Evolutionary conservation across 2,113 vertebrate genomes (phyloP).

Genomic region (Sphyrna mokarran): DNA sequence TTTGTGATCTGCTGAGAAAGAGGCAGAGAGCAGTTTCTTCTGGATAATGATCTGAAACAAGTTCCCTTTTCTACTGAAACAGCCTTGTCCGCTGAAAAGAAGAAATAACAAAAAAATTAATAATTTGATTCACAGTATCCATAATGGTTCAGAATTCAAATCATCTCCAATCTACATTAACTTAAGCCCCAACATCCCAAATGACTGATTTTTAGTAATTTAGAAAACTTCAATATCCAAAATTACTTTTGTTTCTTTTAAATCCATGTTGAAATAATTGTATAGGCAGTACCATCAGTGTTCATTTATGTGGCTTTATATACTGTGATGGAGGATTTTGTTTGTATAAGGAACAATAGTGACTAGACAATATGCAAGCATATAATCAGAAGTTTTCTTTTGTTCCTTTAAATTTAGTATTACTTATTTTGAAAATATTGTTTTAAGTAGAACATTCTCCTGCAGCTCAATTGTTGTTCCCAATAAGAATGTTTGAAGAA

Average conservation of each 20-base stretch:
- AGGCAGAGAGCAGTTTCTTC: constrained; percentile 49
- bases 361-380: neutral
- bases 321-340: neutral
- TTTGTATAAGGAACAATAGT: neutral
- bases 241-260: neutral
- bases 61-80: constrained; percentile 72
- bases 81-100: constrained; percentile 78
- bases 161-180: neutral
- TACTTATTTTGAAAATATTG: neutral
- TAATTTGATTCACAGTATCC: neutral
- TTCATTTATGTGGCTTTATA: neutral
- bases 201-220: neutral
- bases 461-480: neutral
- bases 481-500: neutral
- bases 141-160: too few species aligned
- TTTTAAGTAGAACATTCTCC: neutral
- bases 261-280: neutral
- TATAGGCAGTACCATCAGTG: neutral
- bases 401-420: neutral
- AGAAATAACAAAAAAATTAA: constrained; percentile 37
- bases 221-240: neutral
- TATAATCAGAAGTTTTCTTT: neutral
- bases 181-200: neutral
- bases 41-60: constrained; percentile 57
- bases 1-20: constrained; percentile 60